These are phyloP conservation scores for Ammodramus savannarum DNA, from an alignment of 2,113 vertebrate species.

Conservation along the genomic window DNA sequence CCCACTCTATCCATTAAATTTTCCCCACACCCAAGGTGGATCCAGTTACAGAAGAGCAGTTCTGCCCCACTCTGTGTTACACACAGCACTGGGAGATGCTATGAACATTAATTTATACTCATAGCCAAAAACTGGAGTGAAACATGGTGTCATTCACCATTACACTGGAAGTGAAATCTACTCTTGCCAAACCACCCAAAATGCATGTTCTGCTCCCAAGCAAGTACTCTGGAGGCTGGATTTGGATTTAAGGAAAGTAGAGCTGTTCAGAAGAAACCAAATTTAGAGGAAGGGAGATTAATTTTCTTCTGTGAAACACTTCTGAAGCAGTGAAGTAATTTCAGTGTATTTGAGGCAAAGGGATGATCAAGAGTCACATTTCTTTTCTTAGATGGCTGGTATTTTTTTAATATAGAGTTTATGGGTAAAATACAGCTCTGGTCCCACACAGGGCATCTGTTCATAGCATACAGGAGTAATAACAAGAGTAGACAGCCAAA, in stretches of 20 bases:
- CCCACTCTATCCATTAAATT: neutral
- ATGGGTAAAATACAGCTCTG: neutral
- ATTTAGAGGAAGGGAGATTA: neutral
- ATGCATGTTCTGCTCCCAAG: neutral
- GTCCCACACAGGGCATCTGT: neutral
- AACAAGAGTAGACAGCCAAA: neutral
- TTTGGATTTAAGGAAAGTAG: neutral
- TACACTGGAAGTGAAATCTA: neutral
- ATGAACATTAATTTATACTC: neutral
- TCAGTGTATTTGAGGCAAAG: neutral
- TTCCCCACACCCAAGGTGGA: neutral
- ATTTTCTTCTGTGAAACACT: neutral
- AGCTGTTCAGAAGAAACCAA: neutral
- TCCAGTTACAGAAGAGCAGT: neutral
- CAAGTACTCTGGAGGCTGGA: neutral
- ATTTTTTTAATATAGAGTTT: neutral
- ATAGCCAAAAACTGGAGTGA: neutral
- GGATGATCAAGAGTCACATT: neutral
- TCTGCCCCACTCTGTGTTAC: neutral
- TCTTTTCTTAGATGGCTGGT: neutral
- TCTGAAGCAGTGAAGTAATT: neutral
- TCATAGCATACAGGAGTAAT: neutral
- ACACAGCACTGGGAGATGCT: neutral
- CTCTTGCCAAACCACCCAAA: neutral
- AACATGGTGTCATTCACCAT: neutral